Evolutionary conservation across 37 sponge, comb jelly and placozoan genomes (phyloP), one percentile per base, ranked within the genome.

Genomic region (Aphrocallistes beatrix): DNA sequence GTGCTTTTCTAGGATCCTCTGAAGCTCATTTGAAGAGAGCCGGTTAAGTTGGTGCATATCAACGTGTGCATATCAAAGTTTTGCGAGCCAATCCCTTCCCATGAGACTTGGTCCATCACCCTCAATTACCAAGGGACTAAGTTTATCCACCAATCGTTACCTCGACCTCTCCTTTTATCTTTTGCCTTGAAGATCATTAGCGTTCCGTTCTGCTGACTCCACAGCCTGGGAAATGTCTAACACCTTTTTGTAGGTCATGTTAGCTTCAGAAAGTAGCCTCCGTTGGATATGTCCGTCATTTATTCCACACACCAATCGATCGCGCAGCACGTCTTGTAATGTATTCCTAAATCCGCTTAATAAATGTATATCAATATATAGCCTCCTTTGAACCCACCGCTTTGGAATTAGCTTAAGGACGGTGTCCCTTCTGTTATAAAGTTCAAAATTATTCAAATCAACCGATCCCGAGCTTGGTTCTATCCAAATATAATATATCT

Each of bases 11-110:
- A 88, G 81, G 0, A 85, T 25, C 0, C 38, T 39, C 32, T 1
- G 3, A 25, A 85, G 60, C 1, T 23, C 16, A 9, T 36, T 37
- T 37, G 82, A 36, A 51, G 69, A 9, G 28, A 51, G 69, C 3
- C n/a, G n/a, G n/a, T n/a, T n/a, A n/a, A n/a, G n/a, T n/a, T n/a
- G n/a, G n/a, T n/a, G n/a, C n/a, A n/a, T n/a, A n/a, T n/a, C n/a
- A n/a, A n/a, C n/a, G n/a, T n/a, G n/a, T n/a, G n/a, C n/a, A n/a
- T n/a, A n/a, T n/a, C n/a, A n/a, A n/a, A n/a, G n/a, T n/a, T 51
- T 3, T 28, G 38, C 81, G 1, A 85, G 60, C 86, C 86, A 85
- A 42, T 85, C 39, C 25, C 81, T 0, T 0, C 86, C 81, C 39
- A 85, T 36, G 0, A 85, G 37, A 38, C 32, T 60, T 23, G 81